A percentile compares a stretch with the other conserved stretches of the same genome.
phyloP scores from a whole-genome alignment of 2,113 vertebrate species.

The Tachycineta bicolor region DNA sequence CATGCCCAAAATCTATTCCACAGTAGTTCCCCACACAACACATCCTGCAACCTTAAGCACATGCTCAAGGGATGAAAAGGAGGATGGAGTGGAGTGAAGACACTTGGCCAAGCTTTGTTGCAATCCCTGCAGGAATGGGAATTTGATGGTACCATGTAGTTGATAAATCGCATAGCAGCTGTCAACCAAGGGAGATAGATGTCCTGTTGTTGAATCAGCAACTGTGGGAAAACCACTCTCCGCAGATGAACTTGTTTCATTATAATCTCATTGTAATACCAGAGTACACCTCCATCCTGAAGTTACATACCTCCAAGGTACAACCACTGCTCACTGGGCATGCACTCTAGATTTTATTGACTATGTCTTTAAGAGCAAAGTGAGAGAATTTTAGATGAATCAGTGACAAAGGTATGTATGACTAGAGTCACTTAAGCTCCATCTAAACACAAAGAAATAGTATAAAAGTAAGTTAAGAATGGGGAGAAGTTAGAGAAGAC shows the following conservation, averaged over 20 bases:
- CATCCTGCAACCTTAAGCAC: neutral
- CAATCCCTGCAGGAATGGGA: neutral
- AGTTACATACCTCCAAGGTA: neutral
- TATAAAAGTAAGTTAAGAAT: neutral
- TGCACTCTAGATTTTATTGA: neutral
- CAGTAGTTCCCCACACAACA: neutral
- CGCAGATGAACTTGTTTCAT: neutral
- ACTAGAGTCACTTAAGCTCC: neutral
- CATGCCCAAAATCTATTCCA: neutral
- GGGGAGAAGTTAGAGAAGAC: neutral
- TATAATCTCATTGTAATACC: neutral
- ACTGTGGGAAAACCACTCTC: neutral
- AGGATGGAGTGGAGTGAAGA: neutral
- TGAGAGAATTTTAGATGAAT: neutral
- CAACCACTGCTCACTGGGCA: neutral
- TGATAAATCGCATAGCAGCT: neutral
- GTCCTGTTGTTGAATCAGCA: neutral
- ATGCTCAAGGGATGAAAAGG: neutral
- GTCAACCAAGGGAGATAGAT: neutral
- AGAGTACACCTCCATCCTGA: neutral
- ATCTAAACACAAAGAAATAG: neutral
- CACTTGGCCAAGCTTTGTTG: neutral
- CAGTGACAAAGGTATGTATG: neutral
- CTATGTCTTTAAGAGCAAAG: neutral
- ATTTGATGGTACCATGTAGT: neutral